Evolutionary conservation across 2,888 invertebrate genomes (phyloP).

Genomic region (Drosophila rubida): DNA sequence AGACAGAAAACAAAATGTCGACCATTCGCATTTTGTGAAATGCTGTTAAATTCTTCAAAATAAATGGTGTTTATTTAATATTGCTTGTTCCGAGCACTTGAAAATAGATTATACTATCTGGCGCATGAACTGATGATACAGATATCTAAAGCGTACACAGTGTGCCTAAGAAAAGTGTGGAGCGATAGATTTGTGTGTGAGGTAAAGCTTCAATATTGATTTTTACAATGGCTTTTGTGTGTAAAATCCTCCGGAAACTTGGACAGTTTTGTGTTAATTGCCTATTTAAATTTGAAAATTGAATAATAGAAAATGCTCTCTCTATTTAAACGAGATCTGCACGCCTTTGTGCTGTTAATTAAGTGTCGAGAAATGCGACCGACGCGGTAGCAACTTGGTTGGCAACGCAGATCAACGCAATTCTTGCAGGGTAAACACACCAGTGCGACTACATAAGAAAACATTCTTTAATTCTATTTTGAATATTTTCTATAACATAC

Average conservation of each 20-base stretch:
- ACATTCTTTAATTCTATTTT: constrained; percentile 57
- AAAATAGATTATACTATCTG: constrained; percentile 6
- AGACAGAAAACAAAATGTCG: constrained; percentile 80
- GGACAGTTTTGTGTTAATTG: background rate
- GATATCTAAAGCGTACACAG: background rate
- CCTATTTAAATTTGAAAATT: background rate
- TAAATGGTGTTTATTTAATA: constrained; percentile 22
- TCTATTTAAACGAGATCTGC: background rate
- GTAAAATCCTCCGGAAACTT: constrained; percentile 29
- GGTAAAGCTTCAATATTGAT: constrained; percentile 63
- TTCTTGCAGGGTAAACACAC: constrained; percentile 24
- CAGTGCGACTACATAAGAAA: background rate
- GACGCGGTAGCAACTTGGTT: constrained; percentile 24
- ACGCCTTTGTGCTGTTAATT: constrained; percentile 3
- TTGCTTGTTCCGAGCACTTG: constrained; percentile 6
- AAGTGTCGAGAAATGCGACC: background rate
- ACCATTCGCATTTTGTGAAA: constrained; percentile 68
- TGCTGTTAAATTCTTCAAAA: constrained; percentile 47
- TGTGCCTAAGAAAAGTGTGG: constrained; percentile 20
- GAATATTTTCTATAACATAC: constrained; percentile 24
- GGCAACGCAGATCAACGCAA: constrained; percentile 45
- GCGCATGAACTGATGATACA: constrained; percentile 1
- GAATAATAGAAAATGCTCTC: background rate
- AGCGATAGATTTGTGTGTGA: constrained; percentile 31
- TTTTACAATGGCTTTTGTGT: constrained; percentile 60